Percentiles rank a stretch among this genome's conserved stretches.
phyloP scores from a whole-genome alignment of 2,797 vertebrate genomes.

The Alectoris magna region DNA sequence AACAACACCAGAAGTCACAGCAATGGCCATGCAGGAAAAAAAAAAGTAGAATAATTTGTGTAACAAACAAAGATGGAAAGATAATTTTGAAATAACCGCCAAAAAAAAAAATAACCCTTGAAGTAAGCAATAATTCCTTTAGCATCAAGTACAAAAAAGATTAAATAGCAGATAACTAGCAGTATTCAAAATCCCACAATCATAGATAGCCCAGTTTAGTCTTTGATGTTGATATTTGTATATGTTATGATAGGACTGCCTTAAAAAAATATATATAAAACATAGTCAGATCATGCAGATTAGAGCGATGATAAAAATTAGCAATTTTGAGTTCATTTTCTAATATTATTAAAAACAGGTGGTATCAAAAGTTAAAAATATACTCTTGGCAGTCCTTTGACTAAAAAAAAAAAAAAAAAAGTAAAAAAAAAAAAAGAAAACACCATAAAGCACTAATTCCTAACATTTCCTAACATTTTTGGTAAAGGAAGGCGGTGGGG shows the following conservation, averaged over 20 bases:
- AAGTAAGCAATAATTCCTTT: background rate
- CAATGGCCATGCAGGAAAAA: background rate
- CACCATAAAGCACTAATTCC: background rate
- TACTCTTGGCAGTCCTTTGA: background rate
- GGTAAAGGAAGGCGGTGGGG: fast-evolving
- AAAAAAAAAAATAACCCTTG: too few relatives aligned
- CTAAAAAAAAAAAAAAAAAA: background rate
- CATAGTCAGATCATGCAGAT: background rate
- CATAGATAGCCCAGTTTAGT: background rate
- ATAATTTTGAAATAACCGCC: background rate
- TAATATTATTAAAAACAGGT: background rate
- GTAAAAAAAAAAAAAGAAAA: background rate
- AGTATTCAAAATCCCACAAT: background rate
- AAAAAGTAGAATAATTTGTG: too few relatives aligned
- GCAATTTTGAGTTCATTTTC: background rate
- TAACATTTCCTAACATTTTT: background rate
- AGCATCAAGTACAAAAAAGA: background rate
- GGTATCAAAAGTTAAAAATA: background rate
- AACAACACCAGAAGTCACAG: background rate
- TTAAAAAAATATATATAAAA: background rate
- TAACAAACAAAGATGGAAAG: too few relatives aligned
- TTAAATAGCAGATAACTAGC: background rate
- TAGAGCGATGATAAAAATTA: background rate
- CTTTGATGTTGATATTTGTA: background rate
- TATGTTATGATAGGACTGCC: background rate